A percentile compares a stretch with the other conserved stretches of the same genome.
Evolutionary conservation across 2,888 invertebrate species (phyloP).

Genomic region (Drosophila phalerata): DNA sequence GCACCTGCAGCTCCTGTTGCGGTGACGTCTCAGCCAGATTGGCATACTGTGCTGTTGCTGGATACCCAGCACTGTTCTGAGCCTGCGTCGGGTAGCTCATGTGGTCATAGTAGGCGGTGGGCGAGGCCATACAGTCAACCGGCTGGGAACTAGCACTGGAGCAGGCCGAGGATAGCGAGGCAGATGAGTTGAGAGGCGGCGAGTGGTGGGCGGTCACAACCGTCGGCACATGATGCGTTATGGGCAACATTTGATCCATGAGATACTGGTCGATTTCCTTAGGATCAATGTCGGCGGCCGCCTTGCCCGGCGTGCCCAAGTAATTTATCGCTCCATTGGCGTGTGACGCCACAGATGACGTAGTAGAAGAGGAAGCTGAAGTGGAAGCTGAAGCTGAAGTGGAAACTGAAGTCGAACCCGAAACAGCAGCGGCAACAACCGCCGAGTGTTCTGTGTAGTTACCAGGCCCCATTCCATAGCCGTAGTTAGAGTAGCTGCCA

Average conservation of each 20-base stretch:
- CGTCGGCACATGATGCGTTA: constrained; percentile 66
- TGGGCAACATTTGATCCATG: constrained; percentile 83
- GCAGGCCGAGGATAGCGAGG: constrained; percentile 74
- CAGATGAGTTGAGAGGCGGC: constrained; percentile 73
- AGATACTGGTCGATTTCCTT: constrained; percentile 86
- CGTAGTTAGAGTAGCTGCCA: constrained; percentile 39
- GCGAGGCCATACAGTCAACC: constrained; percentile 58
- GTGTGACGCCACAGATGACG: constrained; percentile 69
- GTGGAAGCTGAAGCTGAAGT: constrained; percentile 4
- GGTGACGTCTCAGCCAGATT: constrained; percentile 41
- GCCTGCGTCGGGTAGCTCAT: constrained; percentile 51
- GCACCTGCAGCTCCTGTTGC: constrained; percentile 69
- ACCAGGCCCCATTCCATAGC: constrained; percentile 5
- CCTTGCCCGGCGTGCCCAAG: constrained; percentile 61
- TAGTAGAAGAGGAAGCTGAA: constrained; percentile 8
- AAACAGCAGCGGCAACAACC: constrained; percentile 12
- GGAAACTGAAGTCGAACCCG: background rate
- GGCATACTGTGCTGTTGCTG: constrained; percentile 28
- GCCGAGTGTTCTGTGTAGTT: constrained; percentile 11
- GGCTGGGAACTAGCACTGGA: constrained; percentile 74
- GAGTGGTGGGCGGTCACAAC: constrained; percentile 57
- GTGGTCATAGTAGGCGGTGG: constrained; percentile 67
- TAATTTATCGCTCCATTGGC: constrained; percentile 84
- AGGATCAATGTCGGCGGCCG: constrained; percentile 81
- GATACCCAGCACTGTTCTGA: constrained; percentile 30